Conservation (phyloP, 2,888 invertebrate genomes). For the Scelioninae gen. 2 region DNA sequence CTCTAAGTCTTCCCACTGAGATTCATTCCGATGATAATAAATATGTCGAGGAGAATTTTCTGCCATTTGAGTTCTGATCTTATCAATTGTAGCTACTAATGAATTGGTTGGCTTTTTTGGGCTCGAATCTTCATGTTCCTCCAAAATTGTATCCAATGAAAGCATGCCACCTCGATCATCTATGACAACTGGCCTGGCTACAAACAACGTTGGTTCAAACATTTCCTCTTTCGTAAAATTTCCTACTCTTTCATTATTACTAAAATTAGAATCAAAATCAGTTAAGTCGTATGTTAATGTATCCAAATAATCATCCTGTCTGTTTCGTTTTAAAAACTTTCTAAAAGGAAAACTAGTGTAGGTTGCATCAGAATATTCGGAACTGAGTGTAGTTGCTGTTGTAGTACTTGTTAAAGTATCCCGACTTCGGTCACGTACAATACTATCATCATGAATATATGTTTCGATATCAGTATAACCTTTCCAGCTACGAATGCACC, state of each 20-base stretch:
- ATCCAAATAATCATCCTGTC: conserved; percentile 77
- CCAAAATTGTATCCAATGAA: conserved; percentile 75
- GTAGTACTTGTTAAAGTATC: conserved; percentile 75
- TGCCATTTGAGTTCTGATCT: conserved; percentile 78
- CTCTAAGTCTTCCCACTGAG: conserved; percentile 76
- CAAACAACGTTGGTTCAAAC: conserved; percentile 73
- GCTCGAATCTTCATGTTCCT: conserved; percentile 77
- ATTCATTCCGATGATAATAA: conserved; percentile 78
- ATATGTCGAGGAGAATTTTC: conserved; percentile 79
- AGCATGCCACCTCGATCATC: conserved; percentile 78
- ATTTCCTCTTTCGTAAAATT: conserved; percentile 60
- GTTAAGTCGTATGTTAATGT: conserved; percentile 76
- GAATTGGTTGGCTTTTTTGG: conserved; percentile 74
- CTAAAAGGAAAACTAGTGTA: conserved; percentile 64
- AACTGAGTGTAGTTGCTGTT: conserved; percentile 78
- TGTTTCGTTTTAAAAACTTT: conserved; percentile 61
- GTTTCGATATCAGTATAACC: conserved; percentile 82
- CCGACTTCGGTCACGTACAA: conserved; percentile 78
- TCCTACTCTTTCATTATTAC: conserved; percentile 46
- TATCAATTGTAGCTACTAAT: conserved; percentile 80
- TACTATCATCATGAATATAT: conserved; percentile 80
- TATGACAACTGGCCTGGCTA: conserved; percentile 78
- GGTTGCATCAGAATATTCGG: conserved; percentile 74
- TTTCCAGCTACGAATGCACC: conserved; percentile 81
- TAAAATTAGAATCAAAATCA: conserved; percentile 68